Evolutionary conservation across 1,140 invertebrate species (phyloP).

Genomic region (Oppia nitens): DNA sequence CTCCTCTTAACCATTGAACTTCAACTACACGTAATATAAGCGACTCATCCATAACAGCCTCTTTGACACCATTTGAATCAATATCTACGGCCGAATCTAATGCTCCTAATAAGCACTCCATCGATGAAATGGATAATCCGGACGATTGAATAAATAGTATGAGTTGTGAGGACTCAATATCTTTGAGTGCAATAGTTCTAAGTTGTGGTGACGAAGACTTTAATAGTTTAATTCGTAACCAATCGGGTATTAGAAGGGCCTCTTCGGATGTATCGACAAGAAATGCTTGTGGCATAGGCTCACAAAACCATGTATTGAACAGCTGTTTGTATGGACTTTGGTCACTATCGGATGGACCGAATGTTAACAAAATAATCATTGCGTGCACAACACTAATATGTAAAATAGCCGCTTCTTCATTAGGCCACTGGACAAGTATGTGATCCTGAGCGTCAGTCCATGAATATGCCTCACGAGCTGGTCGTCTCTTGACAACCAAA

Average conservation of each 20-base stretch:
- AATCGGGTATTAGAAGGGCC: slow-evolving; percentile 72
- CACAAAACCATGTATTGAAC: slow-evolving; percentile 44
- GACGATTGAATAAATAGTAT: slow-evolving; percentile 90
- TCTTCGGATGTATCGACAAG: slow-evolving; percentile 67
- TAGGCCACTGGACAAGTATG: slow-evolving; percentile 60
- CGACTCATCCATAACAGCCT: background rate
- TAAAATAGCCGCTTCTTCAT: slow-evolving; percentile 59
- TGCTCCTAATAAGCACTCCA: slow-evolving; percentile 32
- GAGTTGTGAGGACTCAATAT: slow-evolving; percentile 71
- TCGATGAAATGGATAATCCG: slow-evolving; percentile 74
- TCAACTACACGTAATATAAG: background rate
- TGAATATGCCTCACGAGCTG: background rate
- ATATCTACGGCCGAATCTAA: slow-evolving; percentile 1
- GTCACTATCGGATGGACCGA: slow-evolving; percentile 26
- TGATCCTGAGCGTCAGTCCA: slow-evolving; percentile 26
- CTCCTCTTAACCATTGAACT: slow-evolving; percentile 14
- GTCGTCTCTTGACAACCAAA: background rate
- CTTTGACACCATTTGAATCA: background rate
- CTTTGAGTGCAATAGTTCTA: slow-evolving; percentile 62
- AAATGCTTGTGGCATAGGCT: slow-evolving; percentile 51
- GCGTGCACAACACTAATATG: slow-evolving; percentile 80
- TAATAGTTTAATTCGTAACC: slow-evolving; percentile 84
- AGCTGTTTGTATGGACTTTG: slow-evolving; percentile 39
- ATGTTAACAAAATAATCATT: slow-evolving; percentile 79
- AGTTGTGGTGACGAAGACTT: slow-evolving; percentile 60